Evolutionary conservation across 2,797 vertebrate species (phyloP), one percentile per base, ranked within the genome.

Genomic region (Orientallactaga sibirica): DNA sequence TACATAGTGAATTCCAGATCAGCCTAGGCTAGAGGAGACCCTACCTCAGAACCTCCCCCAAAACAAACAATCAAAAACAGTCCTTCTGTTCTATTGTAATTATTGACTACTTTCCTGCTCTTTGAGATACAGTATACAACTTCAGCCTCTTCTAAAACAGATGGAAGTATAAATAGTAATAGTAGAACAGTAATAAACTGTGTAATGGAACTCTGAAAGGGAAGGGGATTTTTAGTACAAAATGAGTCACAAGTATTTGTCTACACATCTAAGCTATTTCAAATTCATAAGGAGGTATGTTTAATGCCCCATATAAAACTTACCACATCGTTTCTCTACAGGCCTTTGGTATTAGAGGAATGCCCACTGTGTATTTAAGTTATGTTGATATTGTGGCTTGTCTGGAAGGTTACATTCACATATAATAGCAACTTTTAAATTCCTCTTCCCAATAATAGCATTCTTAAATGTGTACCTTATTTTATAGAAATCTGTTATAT

Each of bases 381-480:
- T 80, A 55, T 3, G 37, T 19, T 70, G 25, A 41, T 76, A n/a
- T 2, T 81, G 9, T 58, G 55, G n/a, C 29, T 85, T 84, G 64
- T 79, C 27, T 86, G 25, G 16, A 89, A 7, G 19, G 12, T 74
- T 92, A 64, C 88, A 92, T 75, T 83, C 27, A 82, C 64, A 79
- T 83, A 58, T 77, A 88, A 83, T 64, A 82, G n/a, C 67, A 94
- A 71, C 86, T 86, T 96, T 93, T 74, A 87, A 78, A 79, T 93
- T 74, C 93, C 14, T 90, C 15, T 87, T 95, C 81, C 20, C 90
- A 89, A 74, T 80, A 58, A 81, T 64, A 10, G 29, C 25, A 81
- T 92, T 87, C 83, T 86, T 93, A 81, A n/a, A 61, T 68, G 9
- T 90, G 24, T 22, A 14, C 81, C 68, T 87, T 95, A 87, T 87